phyloP scores from a whole-genome alignment of 1,140 invertebrate genomes.

The Papilio dardanus region DNA sequence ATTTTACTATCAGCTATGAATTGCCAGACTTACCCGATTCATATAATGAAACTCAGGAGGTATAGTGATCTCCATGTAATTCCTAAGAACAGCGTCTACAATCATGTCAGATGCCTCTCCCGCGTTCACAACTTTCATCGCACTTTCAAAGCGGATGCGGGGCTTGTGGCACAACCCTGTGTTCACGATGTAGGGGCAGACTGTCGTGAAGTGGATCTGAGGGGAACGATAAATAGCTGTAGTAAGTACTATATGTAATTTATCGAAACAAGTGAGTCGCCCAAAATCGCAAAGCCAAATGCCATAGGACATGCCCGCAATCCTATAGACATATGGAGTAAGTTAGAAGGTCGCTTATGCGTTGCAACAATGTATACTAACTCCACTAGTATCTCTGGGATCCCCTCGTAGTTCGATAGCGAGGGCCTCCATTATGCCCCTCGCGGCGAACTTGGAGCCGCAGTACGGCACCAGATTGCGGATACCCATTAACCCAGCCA shows the following conservation, averaged over 20 bases:
- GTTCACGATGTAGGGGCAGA: constrained; percentile 92
- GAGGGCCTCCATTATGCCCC: constrained; percentile 89
- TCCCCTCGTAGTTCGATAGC: constrained; percentile 85
- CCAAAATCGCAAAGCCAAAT: too few relatives aligned
- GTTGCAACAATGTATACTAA: constrained; percentile 46
- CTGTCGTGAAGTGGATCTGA: constrained; percentile 90
- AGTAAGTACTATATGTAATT: not conserved
- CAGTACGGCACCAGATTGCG: constrained; percentile 91
- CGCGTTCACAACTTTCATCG: constrained; percentile 85
- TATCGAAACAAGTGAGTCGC: not conserved
- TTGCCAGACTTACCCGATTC: constrained; percentile 66
- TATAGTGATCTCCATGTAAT: constrained; percentile 67
- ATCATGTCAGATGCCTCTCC: constrained; percentile 86
- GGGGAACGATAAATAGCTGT: constrained; percentile 37
- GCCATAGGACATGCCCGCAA: too few relatives aligned
- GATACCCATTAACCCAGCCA: constrained; percentile 88
- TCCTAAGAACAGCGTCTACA: constrained; percentile 84
- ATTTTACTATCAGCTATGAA: too few relatives aligned
- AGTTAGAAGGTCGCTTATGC: not conserved
- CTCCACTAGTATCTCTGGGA: constrained; percentile 65
- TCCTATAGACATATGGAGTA: not conserved
- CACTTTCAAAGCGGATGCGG: constrained; percentile 85
- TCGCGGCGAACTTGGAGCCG: constrained; percentile 90
- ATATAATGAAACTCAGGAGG: constrained; percentile 62
- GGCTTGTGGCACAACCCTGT: constrained; percentile 92